These are phyloP conservation scores for Larimichthys polyactis DNA, from an alignment of 2,113 vertebrate species.

Conservation along the genomic window DNA sequence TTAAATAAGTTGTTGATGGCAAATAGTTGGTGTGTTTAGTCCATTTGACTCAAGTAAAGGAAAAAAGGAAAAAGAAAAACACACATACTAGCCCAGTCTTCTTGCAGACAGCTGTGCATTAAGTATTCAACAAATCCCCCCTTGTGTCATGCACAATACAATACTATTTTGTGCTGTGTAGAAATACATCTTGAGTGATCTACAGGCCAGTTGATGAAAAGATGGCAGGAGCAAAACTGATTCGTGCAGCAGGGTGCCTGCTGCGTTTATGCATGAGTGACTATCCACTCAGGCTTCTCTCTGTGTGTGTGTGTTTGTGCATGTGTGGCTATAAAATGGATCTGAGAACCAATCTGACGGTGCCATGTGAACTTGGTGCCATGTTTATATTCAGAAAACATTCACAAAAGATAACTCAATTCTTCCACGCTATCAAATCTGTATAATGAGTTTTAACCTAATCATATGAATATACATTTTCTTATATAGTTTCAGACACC, in stretches of 20 bases:
- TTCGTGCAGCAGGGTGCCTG: conserved; percentile 21
- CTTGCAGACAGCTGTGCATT: conserved; percentile 21
- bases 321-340: conserved; percentile 2
- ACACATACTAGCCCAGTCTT: conserved; percentile 15
- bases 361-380: conserved; percentile 10
- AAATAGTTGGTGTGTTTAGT: conserved; percentile 18
- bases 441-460: background rate
- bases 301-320: background rate
- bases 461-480: background rate
- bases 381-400: conserved; percentile 13
- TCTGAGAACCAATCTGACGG: conserved; percentile 5
- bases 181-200: conserved; percentile 48
- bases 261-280: conserved; percentile 53
- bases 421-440: conserved; percentile 15
- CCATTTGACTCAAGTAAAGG: background rate
- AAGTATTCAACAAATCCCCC: conserved; percentile 41
- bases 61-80: background rate
- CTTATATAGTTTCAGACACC: background rate
- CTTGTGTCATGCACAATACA: conserved; percentile 33
- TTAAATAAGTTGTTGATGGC: background rate
- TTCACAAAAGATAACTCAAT: conserved; percentile 1
- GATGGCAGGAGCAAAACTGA: conserved; percentile 49
- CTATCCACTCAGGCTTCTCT: conserved; percentile 11
- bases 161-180: conserved; percentile 45
- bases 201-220: conserved; percentile 42